Evolutionary conservation across 2,888 invertebrate genomes (phyloP).

Genomic region (Drosophila paranaensis): DNA sequence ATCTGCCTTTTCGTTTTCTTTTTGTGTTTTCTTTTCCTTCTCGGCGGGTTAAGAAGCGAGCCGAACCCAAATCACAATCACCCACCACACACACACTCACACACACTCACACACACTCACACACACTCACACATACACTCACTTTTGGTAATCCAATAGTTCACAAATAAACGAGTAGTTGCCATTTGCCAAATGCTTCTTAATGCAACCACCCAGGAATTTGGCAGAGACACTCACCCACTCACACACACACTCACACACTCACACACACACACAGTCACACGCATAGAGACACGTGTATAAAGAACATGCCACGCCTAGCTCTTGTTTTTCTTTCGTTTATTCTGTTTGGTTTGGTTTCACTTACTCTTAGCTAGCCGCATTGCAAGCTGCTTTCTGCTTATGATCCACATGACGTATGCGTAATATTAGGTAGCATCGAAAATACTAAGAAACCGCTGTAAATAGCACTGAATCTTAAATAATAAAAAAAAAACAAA

Average conservation of each 20-base stretch:
- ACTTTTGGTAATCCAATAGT: conserved; percentile 35
- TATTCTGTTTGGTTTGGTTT: conserved; percentile 39
- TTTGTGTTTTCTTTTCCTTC: conserved; percentile 5
- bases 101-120: conserved; percentile 8
- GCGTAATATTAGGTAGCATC: conserved; percentile 67
- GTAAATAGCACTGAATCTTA: conserved; percentile 54
- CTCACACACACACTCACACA: conserved; percentile 11
- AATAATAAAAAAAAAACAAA: neutral
- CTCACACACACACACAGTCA: conserved; percentile 9
- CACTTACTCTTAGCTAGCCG: conserved; percentile 69
- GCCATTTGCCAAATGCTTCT: conserved; percentile 50
- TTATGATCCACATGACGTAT: conserved; percentile 74
- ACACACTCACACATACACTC: conserved; percentile 9
- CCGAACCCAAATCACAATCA: conserved; percentile 27
- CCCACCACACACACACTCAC: conserved; percentile 5
- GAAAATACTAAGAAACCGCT: conserved; percentile 47
- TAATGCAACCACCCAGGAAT: conserved; percentile 36
- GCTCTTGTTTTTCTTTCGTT: conserved; percentile 36
- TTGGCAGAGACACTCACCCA: conserved; percentile 30
- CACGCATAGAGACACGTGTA: conserved; percentile 37
- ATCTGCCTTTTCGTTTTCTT: neutral
- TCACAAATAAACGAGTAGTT: conserved; percentile 38
- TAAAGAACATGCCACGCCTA: conserved; percentile 57
- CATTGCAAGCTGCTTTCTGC: conserved; percentile 75
- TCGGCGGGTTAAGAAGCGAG: conserved; percentile 29